These are phyloP conservation scores for Micromys minutus DNA, from an alignment of 2,113 vertebrate species.

Conservation along the genomic window DNA sequence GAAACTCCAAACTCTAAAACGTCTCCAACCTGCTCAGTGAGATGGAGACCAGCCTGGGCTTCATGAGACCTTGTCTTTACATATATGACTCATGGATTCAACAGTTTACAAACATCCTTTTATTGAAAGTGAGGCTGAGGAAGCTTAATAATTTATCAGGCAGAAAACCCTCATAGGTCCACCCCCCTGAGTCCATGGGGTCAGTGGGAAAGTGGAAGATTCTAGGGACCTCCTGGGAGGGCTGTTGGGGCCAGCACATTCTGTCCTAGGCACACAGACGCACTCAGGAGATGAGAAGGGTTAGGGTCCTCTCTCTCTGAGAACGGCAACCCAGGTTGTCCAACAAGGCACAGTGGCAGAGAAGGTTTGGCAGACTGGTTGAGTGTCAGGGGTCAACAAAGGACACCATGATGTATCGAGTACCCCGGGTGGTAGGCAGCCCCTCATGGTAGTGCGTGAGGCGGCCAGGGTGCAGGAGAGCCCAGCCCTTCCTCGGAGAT, in stretches of 20 bases:
- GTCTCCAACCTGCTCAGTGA: not conserved
- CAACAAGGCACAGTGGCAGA: slow-evolving; percentile 63
- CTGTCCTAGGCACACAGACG: slow-evolving; percentile 12
- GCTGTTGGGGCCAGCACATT: not conserved
- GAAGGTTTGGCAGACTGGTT: slow-evolving; percentile 31
- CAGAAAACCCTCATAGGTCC: not conserved
- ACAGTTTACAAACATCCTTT: slow-evolving; percentile 74
- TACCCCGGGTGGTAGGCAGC: slow-evolving; percentile 90
- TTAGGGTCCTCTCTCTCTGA: not conserved
- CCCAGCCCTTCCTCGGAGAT: slow-evolving; percentile 92
- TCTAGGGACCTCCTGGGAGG: slow-evolving; percentile 56
- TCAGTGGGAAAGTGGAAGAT: not conserved
- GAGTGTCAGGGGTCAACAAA: slow-evolving; percentile 91
- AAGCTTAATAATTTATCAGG: slow-evolving; percentile 76
- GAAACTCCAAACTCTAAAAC: not conserved
- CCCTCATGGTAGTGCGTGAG: slow-evolving; percentile 95
- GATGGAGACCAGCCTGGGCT: not conserved
- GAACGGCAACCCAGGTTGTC: not conserved
- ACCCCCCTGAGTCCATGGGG: not conserved
- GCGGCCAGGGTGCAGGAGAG: slow-evolving; percentile 92
- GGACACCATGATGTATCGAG: slow-evolving; percentile 95
- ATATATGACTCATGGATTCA: not conserved
- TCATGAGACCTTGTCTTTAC: not conserved
- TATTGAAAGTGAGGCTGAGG: slow-evolving; percentile 61
- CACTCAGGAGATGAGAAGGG: not conserved